Base-by-base conservation (phyloP, 2,113 vertebrate species). In the Pipra filicauda region DNA sequence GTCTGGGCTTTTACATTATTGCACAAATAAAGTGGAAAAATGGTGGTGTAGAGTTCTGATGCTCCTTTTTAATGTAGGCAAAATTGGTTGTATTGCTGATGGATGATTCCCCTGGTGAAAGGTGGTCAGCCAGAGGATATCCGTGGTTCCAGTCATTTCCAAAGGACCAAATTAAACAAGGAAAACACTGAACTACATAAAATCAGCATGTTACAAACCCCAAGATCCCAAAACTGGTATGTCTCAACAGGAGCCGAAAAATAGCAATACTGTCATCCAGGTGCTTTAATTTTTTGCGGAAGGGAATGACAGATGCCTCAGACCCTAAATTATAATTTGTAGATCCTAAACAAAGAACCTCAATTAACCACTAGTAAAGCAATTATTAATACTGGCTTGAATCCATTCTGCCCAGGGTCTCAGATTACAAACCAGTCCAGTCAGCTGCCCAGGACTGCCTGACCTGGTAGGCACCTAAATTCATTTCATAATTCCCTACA, bases 351-450 rank as follows among this genome's bases (percentile, higher is more conserved):
- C 88, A 96, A 96, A 96, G 92, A 80, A 92, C 59, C 55, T 86
- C 83, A 92, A 77, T 95, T 94, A 93, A 61, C 75, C 76, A 74
- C 49, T 66, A 93, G 69, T 83, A 96, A 94, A 91, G 64, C 75
- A 96, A 94, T 96, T 96, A 95, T 91, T 96, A 80, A 88, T 93
- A 73, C 48, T 96, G 95, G 95, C 95, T 83, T 12, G 55, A 59
- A 77, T 92, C 86, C 95, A 93, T 93, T 88, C 59, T 85, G 92
- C 91, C 88, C 88, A 85, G n/a, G 64, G 94, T 93, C 69, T 88
- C 43, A 66, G 64, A 21, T 72, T 94, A 58, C 26, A 81, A 21
- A 76, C 61, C 61, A 49, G 78, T 72, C 81, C 81, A 65, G 44
- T 69, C 14, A 1, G 81, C 81, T 88, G 51, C 58, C 85, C 55